These are phyloP conservation scores for Xyrichtys novacula DNA, from an alignment of 2,797 vertebrate species.

Conservation along the genomic window DNA sequence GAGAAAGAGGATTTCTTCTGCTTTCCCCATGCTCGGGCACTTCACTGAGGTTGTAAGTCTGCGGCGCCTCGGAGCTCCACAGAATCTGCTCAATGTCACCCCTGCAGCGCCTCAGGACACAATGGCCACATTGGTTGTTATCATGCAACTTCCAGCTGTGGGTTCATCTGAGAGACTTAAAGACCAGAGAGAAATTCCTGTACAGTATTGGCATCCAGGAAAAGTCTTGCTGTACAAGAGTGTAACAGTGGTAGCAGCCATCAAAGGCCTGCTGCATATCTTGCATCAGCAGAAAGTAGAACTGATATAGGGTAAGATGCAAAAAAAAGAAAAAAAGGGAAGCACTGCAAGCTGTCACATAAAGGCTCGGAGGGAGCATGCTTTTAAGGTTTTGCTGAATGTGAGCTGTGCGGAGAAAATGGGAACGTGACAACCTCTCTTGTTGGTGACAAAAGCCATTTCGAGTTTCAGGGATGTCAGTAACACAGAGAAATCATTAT, in stretches of 20 bases:
- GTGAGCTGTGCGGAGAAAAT: background rate
- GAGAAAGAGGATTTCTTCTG: constrained; percentile 79
- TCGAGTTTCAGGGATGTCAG: background rate
- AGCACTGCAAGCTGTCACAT: background rate
- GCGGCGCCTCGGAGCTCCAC: constrained; percentile 51
- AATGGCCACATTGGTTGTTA: constrained; percentile 56
- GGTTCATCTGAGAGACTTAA: constrained; percentile 51
- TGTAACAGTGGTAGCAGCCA: constrained; percentile 12
- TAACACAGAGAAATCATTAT: background rate
- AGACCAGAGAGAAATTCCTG: constrained; percentile 36
- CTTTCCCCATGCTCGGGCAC: constrained; percentile 72
- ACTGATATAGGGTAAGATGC: background rate
- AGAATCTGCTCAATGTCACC: constrained; percentile 69
- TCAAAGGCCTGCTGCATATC: constrained; percentile 15
- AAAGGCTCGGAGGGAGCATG: background rate
- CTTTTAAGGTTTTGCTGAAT: background rate
- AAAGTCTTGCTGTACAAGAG: constrained; percentile 16
- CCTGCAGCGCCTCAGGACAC: constrained; percentile 59
- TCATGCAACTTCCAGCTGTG: constrained; percentile 54
- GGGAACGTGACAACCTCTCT: background rate
- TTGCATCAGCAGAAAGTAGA: constrained; percentile 20
- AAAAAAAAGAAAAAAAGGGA: background rate
- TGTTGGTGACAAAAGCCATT: background rate
- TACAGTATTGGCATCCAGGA: constrained; percentile 22
- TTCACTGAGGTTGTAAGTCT: constrained; percentile 78